A percentile compares a stretch with the other conserved stretches of the same genome.
Evolutionary conservation across 2,113 vertebrate genomes (phyloP).

Genomic region (Merops nubicus): DNA sequence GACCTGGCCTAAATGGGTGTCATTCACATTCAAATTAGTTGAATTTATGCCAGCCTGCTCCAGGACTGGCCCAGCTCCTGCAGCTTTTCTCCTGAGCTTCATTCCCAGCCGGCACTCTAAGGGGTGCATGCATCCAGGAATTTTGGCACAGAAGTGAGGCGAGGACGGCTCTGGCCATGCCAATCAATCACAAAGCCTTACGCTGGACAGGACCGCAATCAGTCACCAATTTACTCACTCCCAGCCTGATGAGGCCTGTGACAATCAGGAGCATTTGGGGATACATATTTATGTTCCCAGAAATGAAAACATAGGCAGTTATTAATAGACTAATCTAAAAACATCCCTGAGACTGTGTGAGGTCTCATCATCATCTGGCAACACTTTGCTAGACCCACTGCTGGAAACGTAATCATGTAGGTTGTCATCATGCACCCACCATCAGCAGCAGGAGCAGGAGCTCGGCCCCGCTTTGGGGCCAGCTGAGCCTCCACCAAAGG

Average conservation of each 20-base stretch:
- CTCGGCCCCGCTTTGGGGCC: not conserved
- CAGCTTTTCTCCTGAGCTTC: not conserved
- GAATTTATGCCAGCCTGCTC: not conserved
- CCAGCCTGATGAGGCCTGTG: not conserved
- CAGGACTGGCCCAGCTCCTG: not conserved
- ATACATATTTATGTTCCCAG: conserved; percentile 28
- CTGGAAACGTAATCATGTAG: not conserved
- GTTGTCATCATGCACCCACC: not conserved
- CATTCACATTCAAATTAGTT: conserved; percentile 56
- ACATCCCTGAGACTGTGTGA: not conserved
- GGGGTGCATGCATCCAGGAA: not conserved
- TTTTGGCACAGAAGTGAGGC: not conserved
- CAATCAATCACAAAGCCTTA: not conserved
- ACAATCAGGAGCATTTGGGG: not conserved
- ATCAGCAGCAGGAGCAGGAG: fast-evolving
- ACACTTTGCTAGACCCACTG: not conserved
- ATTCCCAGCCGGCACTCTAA: not conserved
- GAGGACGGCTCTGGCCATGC: fast-evolving
- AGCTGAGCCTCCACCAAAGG: not conserved
- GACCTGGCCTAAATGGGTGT: not conserved
- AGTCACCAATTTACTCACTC: not conserved
- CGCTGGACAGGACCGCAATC: not conserved
- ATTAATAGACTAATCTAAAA: conserved; percentile 29
- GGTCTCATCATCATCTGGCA: conserved; percentile 27
- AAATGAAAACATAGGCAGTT: conserved; percentile 1